Percentiles rank a stretch among this genome's conserved stretches.
Evolutionary conservation across 1,140 invertebrate genomes (phyloP).

Genomic region (Cryptotermes secundus): DNA sequence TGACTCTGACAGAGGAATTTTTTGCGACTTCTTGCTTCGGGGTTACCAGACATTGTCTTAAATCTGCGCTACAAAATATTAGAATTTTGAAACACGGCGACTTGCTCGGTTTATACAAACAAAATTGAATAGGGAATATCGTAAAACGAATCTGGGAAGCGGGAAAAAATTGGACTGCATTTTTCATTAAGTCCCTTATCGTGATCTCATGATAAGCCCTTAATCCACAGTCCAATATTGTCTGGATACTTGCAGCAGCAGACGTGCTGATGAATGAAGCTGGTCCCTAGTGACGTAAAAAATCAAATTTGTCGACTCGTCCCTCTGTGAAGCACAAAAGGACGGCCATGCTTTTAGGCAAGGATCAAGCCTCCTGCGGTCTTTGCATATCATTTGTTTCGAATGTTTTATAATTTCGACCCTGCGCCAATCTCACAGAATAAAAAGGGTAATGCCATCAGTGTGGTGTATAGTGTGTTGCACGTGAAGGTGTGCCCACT

Average conservation of each 20-base stretch:
- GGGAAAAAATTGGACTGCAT: background rate
- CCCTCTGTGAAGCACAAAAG: conserved; percentile 3
- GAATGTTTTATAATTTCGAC: conserved; percentile 18
- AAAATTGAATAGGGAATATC: too few species aligned
- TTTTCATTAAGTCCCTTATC: background rate
- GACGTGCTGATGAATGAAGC: conserved; percentile 4
- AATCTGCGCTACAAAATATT: too few species aligned
- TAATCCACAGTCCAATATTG: background rate
- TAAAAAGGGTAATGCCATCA: background rate
- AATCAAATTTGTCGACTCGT: conserved; percentile 13
- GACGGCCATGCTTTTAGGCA: conserved; percentile 2
- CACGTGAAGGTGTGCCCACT: background rate
- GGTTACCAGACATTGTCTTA: too few species aligned
- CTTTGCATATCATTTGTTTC: conserved; percentile 19
- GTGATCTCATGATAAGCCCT: background rate
- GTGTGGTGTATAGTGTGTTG: background rate
- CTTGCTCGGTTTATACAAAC: too few species aligned
- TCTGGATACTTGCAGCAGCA: background rate
- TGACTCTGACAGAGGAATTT: too few species aligned
- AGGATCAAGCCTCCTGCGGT: conserved; percentile 7
- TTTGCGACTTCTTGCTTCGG: too few species aligned
- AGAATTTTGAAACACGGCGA: too few species aligned
- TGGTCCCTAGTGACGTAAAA: background rate
- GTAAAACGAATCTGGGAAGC: background rate
- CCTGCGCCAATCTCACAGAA: background rate